These are phyloP conservation scores for Hycleus phaleratus DNA, from an alignment of 1,140 invertebrate species.

Conservation along the genomic window DNA sequence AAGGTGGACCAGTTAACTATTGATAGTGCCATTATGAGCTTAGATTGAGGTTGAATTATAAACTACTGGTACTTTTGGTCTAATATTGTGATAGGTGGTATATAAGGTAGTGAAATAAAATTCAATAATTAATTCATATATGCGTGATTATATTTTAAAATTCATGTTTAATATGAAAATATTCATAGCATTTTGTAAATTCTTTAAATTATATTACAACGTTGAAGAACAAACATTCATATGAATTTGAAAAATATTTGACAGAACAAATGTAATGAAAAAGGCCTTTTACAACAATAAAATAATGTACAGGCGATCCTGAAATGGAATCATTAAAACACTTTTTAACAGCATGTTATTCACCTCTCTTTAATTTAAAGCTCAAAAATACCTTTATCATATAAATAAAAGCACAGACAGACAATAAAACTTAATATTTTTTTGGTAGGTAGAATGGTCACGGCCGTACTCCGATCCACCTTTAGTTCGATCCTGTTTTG, in stretches of 20 bases:
- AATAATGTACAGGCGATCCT: conserved; percentile 31
- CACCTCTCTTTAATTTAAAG: conserved; percentile 39
- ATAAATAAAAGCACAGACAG: conserved; percentile 37
- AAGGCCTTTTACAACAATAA: conserved; percentile 37
- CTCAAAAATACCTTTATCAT: conserved; percentile 37
- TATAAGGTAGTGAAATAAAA: conserved; percentile 29
- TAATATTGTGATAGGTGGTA: conserved; percentile 1
- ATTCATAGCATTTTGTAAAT: conserved; percentile 38
- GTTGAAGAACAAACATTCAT: conserved; percentile 29
- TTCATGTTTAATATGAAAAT: conserved; percentile 40
- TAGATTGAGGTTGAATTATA: no score
- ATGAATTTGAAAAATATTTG: conserved; percentile 24
- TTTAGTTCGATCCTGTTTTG: conserved; percentile 15
- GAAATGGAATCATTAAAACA: conserved; percentile 35
- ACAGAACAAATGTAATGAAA: conserved; percentile 24
- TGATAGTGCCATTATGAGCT: no score
- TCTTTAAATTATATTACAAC: conserved; percentile 38
- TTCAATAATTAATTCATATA: conserved; percentile 29
- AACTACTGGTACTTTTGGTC: no score
- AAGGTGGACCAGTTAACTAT: no score
- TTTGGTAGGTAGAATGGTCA: conserved; percentile 22
- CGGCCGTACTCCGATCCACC: conserved; percentile 24
- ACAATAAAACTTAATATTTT: conserved; percentile 29
- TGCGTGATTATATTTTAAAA: conserved; percentile 40
- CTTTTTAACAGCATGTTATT: conserved; percentile 35